Evolutionary conservation across 2,797 vertebrate genomes (phyloP).

Genomic region (Psittacula derbiana): DNA sequence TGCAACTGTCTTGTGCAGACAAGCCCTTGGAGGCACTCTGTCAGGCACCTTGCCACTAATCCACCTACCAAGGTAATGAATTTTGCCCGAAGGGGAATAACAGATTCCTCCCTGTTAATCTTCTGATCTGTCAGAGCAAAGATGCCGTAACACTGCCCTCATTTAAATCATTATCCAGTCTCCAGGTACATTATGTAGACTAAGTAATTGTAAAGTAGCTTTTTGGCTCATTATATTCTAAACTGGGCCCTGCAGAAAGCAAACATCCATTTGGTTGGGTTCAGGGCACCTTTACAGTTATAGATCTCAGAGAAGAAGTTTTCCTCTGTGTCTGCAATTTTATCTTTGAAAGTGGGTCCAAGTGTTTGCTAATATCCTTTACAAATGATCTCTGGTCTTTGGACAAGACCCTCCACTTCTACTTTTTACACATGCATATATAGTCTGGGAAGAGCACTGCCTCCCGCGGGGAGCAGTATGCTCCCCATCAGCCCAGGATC

Average conservation of each 20-base stretch:
- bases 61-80: not conserved
- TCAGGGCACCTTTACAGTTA: not conserved
- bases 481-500: not conserved
- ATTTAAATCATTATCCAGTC: not conserved
- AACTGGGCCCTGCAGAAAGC: not conserved
- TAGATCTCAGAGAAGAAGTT: not conserved
- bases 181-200: conserved; percentile 10
- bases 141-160: not conserved
- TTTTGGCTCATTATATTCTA: conserved; percentile 27
- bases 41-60: conserved; percentile 39
- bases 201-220: conserved; percentile 30
- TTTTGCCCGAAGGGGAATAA: not conserved
- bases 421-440: not conserved
- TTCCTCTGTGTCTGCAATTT: not conserved
- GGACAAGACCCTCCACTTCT: not conserved
- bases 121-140: conserved; percentile 7
- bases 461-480: not conserved
- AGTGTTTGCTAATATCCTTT: not conserved
- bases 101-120: conserved; percentile 10
- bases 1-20: not conserved
- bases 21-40: conserved; percentile 1
- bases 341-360: not conserved
- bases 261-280: not conserved
- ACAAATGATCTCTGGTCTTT: not conserved
- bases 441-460: not conserved